Evolutionary conservation across 2,113 vertebrate species (phyloP).

Genomic region (Pomatostomus ruficeps): DNA sequence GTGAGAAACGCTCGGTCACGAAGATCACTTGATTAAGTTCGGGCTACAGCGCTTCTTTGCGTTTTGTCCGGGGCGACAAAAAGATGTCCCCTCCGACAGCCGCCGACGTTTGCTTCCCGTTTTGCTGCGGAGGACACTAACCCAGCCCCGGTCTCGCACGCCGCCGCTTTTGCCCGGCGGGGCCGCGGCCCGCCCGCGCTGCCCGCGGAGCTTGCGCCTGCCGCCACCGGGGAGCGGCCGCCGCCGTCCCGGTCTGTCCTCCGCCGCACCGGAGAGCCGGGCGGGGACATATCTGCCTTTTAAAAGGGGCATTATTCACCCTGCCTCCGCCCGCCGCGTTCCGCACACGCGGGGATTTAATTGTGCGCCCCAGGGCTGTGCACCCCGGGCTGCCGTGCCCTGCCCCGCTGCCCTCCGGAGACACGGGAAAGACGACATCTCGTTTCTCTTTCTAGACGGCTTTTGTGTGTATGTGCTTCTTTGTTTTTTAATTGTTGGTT

Average conservation of each 20-base stretch:
- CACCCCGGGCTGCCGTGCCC: background rate
- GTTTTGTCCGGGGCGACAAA: background rate
- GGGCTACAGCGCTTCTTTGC: background rate
- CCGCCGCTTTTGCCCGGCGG: background rate
- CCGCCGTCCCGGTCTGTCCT: background rate
- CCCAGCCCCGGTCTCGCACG: background rate
- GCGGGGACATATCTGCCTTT: background rate
- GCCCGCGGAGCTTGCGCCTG: background rate
- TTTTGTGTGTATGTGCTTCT: background rate
- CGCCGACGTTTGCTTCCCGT: background rate
- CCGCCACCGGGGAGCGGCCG: background rate
- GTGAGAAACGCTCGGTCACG: slow-evolving; percentile 43
- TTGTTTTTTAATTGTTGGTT: background rate
- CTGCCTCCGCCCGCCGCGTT: background rate
- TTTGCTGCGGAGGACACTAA: background rate
- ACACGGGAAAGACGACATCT: background rate
- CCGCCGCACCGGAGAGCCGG: background rate
- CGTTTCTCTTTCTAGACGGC: background rate
- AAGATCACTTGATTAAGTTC: background rate
- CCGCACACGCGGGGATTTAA: fast-evolving
- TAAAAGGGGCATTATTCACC: background rate
- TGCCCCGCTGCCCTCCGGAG: background rate
- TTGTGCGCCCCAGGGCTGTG: too few relatives aligned
- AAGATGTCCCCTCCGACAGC: background rate
- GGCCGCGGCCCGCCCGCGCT: background rate